Percentiles rank a stretch among this genome's conserved stretches.
These are phyloP conservation scores for Andrena flavipes DNA, from an alignment of 2,888 invertebrate genomes.

Conservation along the genomic window DNA sequence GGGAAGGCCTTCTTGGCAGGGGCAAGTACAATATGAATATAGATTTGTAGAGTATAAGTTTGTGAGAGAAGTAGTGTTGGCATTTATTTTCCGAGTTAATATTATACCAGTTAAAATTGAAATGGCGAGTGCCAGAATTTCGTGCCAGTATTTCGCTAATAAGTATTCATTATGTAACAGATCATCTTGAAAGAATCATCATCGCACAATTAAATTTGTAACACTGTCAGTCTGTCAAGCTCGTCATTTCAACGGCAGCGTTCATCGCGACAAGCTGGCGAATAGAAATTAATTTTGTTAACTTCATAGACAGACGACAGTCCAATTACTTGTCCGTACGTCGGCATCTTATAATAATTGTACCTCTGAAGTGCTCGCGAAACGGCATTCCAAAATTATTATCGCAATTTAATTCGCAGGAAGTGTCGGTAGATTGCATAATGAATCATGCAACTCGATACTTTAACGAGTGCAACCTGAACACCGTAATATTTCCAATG, in stretches of 20 bases:
- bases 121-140: background rate
- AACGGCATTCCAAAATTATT: conserved; percentile 28
- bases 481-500: conserved; percentile 34
- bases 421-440: conserved; percentile 25
- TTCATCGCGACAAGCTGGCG: background rate
- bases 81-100: too few species aligned
- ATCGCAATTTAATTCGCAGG: conserved; percentile 31
- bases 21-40: too few species aligned
- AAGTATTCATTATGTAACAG: conserved; percentile 1
- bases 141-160: background rate
- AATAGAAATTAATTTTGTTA: conserved; percentile 27
- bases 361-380: background rate
- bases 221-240: conserved; percentile 21
- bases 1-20: too few species aligned
- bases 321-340: conserved; percentile 33
- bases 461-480: conserved; percentile 10
- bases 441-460: conserved; percentile 41
- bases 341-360: conserved; percentile 35
- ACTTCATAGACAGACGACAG: conserved; percentile 30
- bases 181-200: background rate
- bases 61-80: too few species aligned
- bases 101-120: too few species aligned
- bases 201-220: conserved; percentile 27
- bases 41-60: too few species aligned
- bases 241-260: background rate